phyloP scores from a whole-genome alignment of 2,888 invertebrate genomes.

The Pyrocoelia pectoralis region DNA sequence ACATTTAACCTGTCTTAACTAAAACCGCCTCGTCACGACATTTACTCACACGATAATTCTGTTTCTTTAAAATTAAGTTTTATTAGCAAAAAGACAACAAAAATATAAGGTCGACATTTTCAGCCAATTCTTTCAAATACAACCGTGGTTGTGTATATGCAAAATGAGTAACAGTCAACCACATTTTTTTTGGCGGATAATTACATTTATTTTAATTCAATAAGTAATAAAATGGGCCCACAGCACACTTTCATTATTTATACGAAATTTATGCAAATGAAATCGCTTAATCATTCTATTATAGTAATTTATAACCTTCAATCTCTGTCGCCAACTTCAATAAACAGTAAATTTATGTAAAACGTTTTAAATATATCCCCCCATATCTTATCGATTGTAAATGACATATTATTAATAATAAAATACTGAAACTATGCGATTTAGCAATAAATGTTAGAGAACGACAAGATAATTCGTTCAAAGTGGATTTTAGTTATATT shows the following conservation, averaged over 20 bases:
- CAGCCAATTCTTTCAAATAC: background rate
- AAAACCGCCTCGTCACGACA: conserved; percentile 45
- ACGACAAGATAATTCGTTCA: conserved; percentile 8
- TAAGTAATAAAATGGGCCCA: background rate
- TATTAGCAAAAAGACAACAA: conserved; percentile 18
- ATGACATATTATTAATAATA: conserved; percentile 1
- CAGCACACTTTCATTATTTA: conserved; percentile 1
- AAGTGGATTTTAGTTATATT: conserved; percentile 20
- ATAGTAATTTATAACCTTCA: conserved; percentile 1
- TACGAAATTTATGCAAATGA: background rate
- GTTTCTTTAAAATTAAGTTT: conserved; percentile 31
- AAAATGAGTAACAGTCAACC: background rate
- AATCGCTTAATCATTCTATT: background rate
- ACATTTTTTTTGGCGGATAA: background rate
- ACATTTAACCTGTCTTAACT: conserved; percentile 47
- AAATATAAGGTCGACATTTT: background rate
- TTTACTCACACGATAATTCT: conserved; percentile 31
- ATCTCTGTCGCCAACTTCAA: conserved; percentile 1
- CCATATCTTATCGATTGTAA: background rate
- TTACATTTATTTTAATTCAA: background rate
- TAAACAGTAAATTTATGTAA: background rate
- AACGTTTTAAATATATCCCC: background rate
- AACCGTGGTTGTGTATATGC: background rate
- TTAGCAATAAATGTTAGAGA: background rate
- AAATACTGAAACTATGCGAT: conserved; percentile 1